Evolutionary conservation across 2,888 invertebrate genomes (phyloP), one percentile per base, ranked within the genome.

Genomic region (Linnaemya vulpina): DNA sequence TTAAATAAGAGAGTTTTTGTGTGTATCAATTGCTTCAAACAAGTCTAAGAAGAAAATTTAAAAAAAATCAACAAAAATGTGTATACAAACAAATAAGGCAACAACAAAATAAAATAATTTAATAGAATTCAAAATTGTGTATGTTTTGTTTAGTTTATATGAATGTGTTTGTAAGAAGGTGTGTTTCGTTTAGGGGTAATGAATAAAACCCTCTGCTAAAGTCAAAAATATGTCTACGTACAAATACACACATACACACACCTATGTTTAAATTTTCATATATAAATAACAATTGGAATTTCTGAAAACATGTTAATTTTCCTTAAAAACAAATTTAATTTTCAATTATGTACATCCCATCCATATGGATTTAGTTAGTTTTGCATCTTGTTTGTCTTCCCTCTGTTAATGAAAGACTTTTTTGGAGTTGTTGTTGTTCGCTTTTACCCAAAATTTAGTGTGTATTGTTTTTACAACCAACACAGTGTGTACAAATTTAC

Each of bases 11-110:
- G 20, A 30, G 35, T 38, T 9, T 67, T 38, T 68, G 43, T 71
- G 40, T 53, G 9, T 51, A 46, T 40, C 38, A 63, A 13, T 60
- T 71, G 13, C n/a, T 49, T 63, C 10, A 77, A 84, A 74, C 49
- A 80, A 80, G 76, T 80, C 76, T 9, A 84, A 81, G 71, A 68
- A 43, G 51, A 73, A 74, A 84, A 79, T 79, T 83, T 11, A 67
- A 71, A 71, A 76, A 76, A 40, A n/a, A n/a, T n/a, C n/a, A n/a
- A n/a, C n/a, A n/a, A 67, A 15, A 73, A 67, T 62, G 49, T 70
- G 49, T 49, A 58, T 55, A 74, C 53, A 53, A 67, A 67, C 22
- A 5, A 63, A 7, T 55, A 38, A 25, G n/a, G 25, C 67, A 78
- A 70, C 25, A 78, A 49, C 35, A 79, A 78, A 67, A 68, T 17